phyloP scores from a whole-genome alignment of 1,140 invertebrate species.

The Micrasema minimum region DNA sequence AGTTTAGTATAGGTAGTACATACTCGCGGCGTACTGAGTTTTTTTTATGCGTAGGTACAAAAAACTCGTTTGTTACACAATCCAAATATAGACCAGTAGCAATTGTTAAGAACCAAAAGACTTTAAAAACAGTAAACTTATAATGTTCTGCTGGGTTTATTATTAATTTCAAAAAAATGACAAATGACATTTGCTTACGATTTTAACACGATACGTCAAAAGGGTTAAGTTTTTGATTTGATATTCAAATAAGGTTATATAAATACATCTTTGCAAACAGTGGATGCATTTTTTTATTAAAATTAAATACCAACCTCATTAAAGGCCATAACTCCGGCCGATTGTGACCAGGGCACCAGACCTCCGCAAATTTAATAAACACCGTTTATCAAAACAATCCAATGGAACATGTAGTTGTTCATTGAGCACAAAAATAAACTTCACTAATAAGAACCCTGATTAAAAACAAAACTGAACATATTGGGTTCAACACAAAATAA shows the following conservation, averaged over 20 bases:
- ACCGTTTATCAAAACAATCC: slow-evolving; percentile 65
- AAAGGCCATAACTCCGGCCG: slow-evolving; percentile 67
- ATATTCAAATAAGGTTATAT: too few relatives aligned
- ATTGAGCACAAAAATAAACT: slow-evolving; percentile 39
- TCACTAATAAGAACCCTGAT: slow-evolving; percentile 35
- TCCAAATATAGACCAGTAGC: not conserved
- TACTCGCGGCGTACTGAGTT: too few relatives aligned
- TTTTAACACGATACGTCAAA: too few relatives aligned
- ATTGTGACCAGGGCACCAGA: slow-evolving; percentile 57
- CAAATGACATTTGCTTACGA: too few relatives aligned
- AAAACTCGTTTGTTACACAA: slow-evolving; percentile 15
- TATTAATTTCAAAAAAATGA: too few relatives aligned
- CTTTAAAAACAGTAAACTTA: too few relatives aligned
- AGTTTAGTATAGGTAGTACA: too few relatives aligned
- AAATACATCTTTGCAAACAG: too few relatives aligned
- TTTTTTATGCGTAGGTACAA: not conserved
- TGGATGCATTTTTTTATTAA: not conserved
- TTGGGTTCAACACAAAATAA: slow-evolving; percentile 61
- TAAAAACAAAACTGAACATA: slow-evolving; percentile 36
- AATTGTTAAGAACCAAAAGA: too few relatives aligned
- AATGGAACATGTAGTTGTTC: slow-evolving; percentile 42
- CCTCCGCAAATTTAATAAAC: slow-evolving; percentile 64
- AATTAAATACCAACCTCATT: slow-evolving; percentile 63
- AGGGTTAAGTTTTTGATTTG: too few relatives aligned
- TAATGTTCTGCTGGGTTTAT: too few relatives aligned